A percentile compares a stretch with the other conserved stretches of the same genome.
These are phyloP conservation scores for Hafferia zeledoni DNA, from an alignment of 2,797 vertebrate genomes.

Conservation along the genomic window DNA sequence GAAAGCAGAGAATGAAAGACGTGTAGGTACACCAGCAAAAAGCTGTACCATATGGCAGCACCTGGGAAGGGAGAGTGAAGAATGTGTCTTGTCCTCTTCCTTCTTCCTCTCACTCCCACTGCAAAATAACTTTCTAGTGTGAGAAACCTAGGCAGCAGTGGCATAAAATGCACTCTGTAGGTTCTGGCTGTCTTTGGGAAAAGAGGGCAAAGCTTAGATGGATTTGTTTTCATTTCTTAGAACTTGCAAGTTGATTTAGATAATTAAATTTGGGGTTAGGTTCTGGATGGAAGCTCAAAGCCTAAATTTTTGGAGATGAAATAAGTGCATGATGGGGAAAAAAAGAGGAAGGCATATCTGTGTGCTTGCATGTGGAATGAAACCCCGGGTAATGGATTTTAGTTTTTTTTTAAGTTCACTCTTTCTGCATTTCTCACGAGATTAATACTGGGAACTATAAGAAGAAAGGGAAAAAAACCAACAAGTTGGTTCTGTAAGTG, in stretches of 20 bases:
- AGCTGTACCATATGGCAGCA: background rate
- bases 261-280: background rate
- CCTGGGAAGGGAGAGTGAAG: background rate
- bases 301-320: background rate
- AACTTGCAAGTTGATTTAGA: background rate
- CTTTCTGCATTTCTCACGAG: background rate
- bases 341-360: background rate
- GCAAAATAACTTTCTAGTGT: background rate
- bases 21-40: background rate
- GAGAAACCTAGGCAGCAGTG: background rate
- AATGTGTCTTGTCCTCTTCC: background rate
- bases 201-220: background rate
- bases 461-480: background rate
- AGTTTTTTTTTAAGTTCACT: background rate
- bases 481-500: background rate
- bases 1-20: background rate
- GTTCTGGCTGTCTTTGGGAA: background rate
- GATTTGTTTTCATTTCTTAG: background rate
- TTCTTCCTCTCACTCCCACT: background rate
- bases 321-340: rapidly evolving
- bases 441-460: background rate
- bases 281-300: background rate
- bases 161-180: background rate
- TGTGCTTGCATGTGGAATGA: background rate
- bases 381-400: background rate